Evolutionary conservation across 2,888 invertebrate species (phyloP).

Genomic region (Cecidostiba fungosa): DNA sequence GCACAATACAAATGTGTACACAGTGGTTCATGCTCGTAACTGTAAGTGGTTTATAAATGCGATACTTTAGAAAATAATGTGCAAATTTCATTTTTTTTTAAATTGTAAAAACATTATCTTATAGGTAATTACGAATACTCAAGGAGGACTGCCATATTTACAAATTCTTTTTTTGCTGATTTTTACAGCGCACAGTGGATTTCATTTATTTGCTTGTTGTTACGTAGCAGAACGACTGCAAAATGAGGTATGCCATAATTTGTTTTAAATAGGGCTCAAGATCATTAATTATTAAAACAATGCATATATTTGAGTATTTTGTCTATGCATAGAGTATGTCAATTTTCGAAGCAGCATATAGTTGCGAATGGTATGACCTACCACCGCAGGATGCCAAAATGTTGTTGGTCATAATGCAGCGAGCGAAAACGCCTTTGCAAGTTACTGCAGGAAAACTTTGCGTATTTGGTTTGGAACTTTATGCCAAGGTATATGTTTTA

Average conservation of each 20-base stretch:
- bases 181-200: not conserved
- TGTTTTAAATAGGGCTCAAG: too few species aligned
- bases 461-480: slow-evolving; percentile 58
- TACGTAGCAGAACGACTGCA: slow-evolving; percentile 4
- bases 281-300: not conserved
- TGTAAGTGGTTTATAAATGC: not conserved
- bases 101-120: not conserved
- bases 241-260: slow-evolving; percentile 18
- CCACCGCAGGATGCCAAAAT: slow-evolving; percentile 57
- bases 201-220: slow-evolving; percentile 24
- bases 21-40: slow-evolving; percentile 13
- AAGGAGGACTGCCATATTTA: not conserved
- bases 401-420: slow-evolving; percentile 63
- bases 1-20: not conserved
- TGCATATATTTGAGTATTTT: not conserved
- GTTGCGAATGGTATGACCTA: slow-evolving; percentile 64
- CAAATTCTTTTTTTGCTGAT: not conserved
- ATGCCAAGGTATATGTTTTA: slow-evolving; percentile 45
- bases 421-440: slow-evolving; percentile 58
- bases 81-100: not conserved
- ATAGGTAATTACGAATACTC: not conserved
- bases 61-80: not conserved
- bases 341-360: slow-evolving; percentile 43
- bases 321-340: slow-evolving; percentile 48
- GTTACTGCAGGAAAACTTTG: slow-evolving; percentile 66